Conservation (phyloP, 1,140 invertebrate species). For the Drosophila biarmipes region DNA sequence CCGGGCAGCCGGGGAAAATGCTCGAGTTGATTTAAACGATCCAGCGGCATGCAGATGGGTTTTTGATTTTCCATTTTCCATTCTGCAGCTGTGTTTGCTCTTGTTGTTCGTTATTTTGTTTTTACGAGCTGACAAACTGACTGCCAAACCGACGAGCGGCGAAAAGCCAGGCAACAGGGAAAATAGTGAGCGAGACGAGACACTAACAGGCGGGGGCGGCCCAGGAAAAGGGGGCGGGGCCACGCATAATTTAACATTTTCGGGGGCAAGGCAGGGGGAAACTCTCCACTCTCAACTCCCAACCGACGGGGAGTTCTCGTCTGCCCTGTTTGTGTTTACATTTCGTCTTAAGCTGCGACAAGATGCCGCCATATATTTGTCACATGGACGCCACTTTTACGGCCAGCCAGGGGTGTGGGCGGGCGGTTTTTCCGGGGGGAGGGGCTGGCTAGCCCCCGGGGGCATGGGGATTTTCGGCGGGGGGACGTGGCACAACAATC, state of each 20-base stretch:
- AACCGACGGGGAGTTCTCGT: slow-evolving; percentile 24
- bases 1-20: slow-evolving; percentile 20
- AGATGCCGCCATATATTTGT: slow-evolving; percentile 72
- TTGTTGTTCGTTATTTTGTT: slow-evolving; percentile 25
- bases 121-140: slow-evolving; percentile 74
- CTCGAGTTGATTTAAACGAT: slow-evolving; percentile 59
- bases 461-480: neutral
- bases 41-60: slow-evolving; percentile 54
- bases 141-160: slow-evolving; percentile 44
- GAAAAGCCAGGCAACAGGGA: slow-evolving; percentile 8
- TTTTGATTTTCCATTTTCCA: slow-evolving; percentile 56
- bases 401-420: slow-evolving; percentile 7
- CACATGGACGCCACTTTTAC: slow-evolving; percentile 74
- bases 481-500: slow-evolving; percentile 56
- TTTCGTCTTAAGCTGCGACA: slow-evolving; percentile 74
- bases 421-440: neutral
- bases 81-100: slow-evolving; percentile 27
- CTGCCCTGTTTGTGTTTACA: slow-evolving; percentile 73
- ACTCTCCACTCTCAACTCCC: slow-evolving; percentile 3
- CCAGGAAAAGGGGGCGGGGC: slow-evolving; percentile 8
- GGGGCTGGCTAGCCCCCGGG: neutral
- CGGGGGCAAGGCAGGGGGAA: neutral
- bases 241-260: slow-evolving; percentile 73
- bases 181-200: slow-evolving; percentile 35
- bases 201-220: slow-evolving; percentile 12